phyloP scores from a whole-genome alignment of 2,797 vertebrate genomes.

The Xiphophorus birchmanni region DNA sequence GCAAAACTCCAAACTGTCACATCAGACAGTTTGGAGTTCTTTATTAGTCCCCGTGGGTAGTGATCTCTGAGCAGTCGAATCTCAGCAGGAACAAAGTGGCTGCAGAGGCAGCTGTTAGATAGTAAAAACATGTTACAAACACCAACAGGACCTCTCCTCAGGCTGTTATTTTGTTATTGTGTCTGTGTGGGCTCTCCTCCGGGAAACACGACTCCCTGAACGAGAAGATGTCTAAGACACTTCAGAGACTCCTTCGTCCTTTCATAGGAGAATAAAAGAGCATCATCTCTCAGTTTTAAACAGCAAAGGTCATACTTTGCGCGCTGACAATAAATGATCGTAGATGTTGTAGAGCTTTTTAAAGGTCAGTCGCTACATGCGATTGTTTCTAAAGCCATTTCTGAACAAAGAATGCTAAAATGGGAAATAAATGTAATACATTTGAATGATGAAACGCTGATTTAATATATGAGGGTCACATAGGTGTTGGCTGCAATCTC shows the following conservation, averaged over 20 bases:
- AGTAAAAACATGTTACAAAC: conserved; percentile 69
- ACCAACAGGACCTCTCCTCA: conserved; percentile 48
- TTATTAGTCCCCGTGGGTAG: conserved; percentile 26
- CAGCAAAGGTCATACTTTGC: conserved; percentile 39
- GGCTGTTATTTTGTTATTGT: conserved; percentile 79
- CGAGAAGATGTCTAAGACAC: conserved; percentile 51
- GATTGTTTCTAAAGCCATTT: conserved; percentile 22
- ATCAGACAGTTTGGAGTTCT: conserved; percentile 2
- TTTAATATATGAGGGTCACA: conserved; percentile 20
- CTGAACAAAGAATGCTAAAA: conserved; percentile 8
- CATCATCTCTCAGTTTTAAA: conserved; percentile 33
- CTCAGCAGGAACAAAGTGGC: conserved; percentile 34
- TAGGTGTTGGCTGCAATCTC: conserved; percentile 1
- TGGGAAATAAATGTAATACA: conserved; percentile 18
- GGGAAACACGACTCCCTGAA: conserved; percentile 43
- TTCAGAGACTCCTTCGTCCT: conserved; percentile 52
- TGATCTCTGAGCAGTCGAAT: conserved; percentile 23
- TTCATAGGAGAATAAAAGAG: conserved; percentile 61
- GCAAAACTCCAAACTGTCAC: neutral
- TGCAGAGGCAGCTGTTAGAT: conserved; percentile 33
- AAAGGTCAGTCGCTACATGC: conserved; percentile 31
- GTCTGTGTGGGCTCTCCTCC: conserved; percentile 48
- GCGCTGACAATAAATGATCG: conserved; percentile 6
- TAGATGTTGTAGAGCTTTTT: conserved; percentile 17
- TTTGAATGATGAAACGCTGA: conserved; percentile 34